Percentiles rank a stretch among this genome's conserved stretches.
phyloP scores from a whole-genome alignment of 2,113 vertebrate species.

The Notechis scutatus region DNA sequence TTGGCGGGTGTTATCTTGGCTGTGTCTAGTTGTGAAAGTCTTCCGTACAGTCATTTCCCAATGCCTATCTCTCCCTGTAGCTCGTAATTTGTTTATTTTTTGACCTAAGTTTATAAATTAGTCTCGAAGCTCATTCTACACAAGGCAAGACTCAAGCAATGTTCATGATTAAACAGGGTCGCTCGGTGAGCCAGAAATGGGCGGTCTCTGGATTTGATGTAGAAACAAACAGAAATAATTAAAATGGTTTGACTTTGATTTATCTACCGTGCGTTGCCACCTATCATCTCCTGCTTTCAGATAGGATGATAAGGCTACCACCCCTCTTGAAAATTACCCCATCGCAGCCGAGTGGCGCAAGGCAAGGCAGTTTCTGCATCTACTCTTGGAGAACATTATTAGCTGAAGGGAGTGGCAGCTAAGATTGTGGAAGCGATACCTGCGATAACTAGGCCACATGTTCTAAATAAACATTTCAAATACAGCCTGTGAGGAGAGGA shows the following conservation, averaged over 20 bases:
- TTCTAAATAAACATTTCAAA: conserved; percentile 45
- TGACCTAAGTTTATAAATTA: not conserved
- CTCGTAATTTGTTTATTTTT: not conserved
- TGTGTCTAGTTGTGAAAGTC: not conserved
- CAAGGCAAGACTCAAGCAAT: conserved; percentile 51
- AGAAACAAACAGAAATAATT: not conserved
- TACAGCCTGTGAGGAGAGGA: not conserved
- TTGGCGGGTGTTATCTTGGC: not conserved
- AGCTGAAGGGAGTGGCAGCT: conserved; percentile 61
- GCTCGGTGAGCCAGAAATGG: not conserved
- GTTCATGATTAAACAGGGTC: conserved; percentile 40
- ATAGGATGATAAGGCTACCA: conserved; percentile 38
- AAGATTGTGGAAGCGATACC: conserved; percentile 55
- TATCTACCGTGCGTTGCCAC: conserved; percentile 32
- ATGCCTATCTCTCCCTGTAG: not conserved
- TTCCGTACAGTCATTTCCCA: not conserved
- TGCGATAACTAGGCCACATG: conserved; percentile 53
- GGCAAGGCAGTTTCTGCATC: conserved; percentile 50
- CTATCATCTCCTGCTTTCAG: conserved; percentile 45
- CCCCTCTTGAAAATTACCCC: conserved; percentile 43
- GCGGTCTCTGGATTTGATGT: not conserved
- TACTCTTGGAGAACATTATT: conserved; percentile 57
- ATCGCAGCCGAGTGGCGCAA: conserved; percentile 48
- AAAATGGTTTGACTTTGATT: conserved; percentile 54
- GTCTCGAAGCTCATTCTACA: conserved; percentile 28